Evolutionary conservation across 1,140 invertebrate species (phyloP), one percentile per base, ranked within the genome.

Genomic region (Orussus abietinus): DNA sequence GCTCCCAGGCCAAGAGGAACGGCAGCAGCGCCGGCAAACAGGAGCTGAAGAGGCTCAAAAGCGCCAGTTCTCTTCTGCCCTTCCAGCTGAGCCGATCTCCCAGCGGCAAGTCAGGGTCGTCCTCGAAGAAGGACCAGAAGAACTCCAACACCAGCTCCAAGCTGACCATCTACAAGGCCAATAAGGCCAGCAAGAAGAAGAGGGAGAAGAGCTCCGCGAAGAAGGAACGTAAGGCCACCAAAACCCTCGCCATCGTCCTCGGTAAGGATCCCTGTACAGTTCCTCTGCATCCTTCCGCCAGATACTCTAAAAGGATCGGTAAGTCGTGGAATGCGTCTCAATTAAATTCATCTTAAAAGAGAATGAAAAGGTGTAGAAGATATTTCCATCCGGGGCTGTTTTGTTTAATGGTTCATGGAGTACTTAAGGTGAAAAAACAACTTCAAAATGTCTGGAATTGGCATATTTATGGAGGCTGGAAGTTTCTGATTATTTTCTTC

Each of bases 171-270:
- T 92, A 91, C 67, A 92, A 92, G 72, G 86, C 90, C 13, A 90
- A 92, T 74, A 94, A 95, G 75, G 88, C 89, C n/a, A 92, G 88
- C 63, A 84, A 86, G 68, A 96, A 90, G 78, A 96, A 93, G 77
- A 79, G 90, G 26, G 92, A 95, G 62, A 96, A 94, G 63, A 93
- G 90, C 14, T 92, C 92, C 1, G 92, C 90, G 2, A 93, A 92
- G 65, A 90, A 91, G 62, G 96, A 99, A 67, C 82, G 93, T 45
- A 97, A 99, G 74, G 96, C 96, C n/a, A 99, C 96, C 4, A 98
- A 99, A 77, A 99, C 96, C 10, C 72, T 99, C 21, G 96, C 95
- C 45, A 98, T 99, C 67, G 96, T 99, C 49, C 80, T 99, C 65
- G 96, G 96, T 98, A 51, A 40, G 56, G n/a, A n/a, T n/a, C n/a